Evolutionary conservation across 2,888 invertebrate genomes (phyloP), one percentile per base, ranked within the genome.

Genomic region (Brenthis daphne): DNA sequence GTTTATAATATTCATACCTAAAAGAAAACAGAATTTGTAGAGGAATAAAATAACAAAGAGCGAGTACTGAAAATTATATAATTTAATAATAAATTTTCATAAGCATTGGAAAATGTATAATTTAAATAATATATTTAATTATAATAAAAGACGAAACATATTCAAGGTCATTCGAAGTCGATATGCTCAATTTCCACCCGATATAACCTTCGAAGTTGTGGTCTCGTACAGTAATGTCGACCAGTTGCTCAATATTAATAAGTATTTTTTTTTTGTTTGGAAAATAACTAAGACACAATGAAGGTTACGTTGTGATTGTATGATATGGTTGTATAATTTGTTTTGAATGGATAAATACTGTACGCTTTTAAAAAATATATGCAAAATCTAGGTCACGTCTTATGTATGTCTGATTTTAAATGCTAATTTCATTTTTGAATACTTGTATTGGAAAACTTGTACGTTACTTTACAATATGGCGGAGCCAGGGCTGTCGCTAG

Each of bases 51-150:
- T 54, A 67, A 50, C 20, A 51, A 64, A 43, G 53, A 16, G 13
- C 58, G 37, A 29, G 29, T 72, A 72, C 24, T 66, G 65, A 72
- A 72, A 72, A 72, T 72, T 72, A 72, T 72, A 72, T 70, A 72
- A 72, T 72, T 72, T 72, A 72, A 72, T 72, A 72, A 72, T 70
- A 72, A 72, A 68, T 66, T 70, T 72, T 72, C 66, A 64, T 70
- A 72, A 72, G 72, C 72, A 72, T 72, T 72, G 70, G 72, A 72
- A 67, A 70, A 70, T 72, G 72, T 72, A 72, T 72, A 68, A 68
- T 70, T 70, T 68, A 72, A 72, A 58, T 69, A 67, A 67, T 70
- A 70, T 70, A 29, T 67, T 70, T 33, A 56, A 67, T 64, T 64
- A 68, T 47, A 66, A 56, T 69, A 29, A 65, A 70, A 67, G 67